These are phyloP conservation scores for Myanophis thanlyinensis DNA, from an alignment of 2,113 vertebrate genomes.

Conservation along the genomic window DNA sequence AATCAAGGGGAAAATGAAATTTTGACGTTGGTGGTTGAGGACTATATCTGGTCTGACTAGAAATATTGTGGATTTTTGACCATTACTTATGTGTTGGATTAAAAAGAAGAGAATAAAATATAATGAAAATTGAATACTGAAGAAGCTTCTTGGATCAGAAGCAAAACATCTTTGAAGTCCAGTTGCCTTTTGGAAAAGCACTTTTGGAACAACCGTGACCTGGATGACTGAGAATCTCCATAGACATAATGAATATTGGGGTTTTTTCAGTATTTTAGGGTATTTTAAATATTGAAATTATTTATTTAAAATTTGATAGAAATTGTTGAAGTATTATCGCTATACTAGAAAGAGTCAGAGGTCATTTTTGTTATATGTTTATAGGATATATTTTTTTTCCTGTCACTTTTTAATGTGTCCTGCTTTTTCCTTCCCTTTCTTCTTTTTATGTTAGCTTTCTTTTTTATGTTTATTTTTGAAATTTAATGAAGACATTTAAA, in stretches of 20 bases:
- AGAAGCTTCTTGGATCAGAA: background rate
- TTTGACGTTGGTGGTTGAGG: background rate
- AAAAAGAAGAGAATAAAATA: background rate
- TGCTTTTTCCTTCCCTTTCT: background rate
- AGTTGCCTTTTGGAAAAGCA: background rate
- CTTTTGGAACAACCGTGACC: background rate
- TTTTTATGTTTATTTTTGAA: background rate
- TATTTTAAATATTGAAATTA: background rate
- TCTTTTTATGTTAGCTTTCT: background rate
- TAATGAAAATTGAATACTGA: background rate
- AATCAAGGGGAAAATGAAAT: background rate
- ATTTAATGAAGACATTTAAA: background rate
- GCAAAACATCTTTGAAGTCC: background rate
- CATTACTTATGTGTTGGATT: background rate
- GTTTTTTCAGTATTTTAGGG: background rate
- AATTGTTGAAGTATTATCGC: background rate
- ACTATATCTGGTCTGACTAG: background rate
- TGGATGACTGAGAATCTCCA: background rate
- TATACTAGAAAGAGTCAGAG: background rate
- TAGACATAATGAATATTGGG: background rate
- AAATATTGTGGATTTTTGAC: background rate
- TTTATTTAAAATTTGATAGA: background rate
- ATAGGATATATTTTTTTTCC: background rate
- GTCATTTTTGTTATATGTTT: background rate
- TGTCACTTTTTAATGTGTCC: background rate